Evolutionary conservation across 2,797 vertebrate species (phyloP).

Genomic region (Phoeniculus purpureus): DNA sequence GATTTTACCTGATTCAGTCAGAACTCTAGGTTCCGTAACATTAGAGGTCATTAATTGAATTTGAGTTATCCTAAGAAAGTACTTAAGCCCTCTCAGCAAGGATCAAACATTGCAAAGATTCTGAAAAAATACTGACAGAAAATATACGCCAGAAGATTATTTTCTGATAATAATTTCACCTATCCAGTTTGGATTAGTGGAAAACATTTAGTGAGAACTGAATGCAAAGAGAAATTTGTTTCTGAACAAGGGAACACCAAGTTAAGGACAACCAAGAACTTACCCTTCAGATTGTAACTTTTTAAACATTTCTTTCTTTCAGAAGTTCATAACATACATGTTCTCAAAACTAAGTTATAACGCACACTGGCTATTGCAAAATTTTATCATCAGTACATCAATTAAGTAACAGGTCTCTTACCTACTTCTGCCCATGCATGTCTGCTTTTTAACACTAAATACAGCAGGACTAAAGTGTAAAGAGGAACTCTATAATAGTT

Average conservation of each 20-base stretch:
- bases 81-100: background rate
- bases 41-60: background rate
- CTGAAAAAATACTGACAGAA: background rate
- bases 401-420: background rate
- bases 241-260: background rate
- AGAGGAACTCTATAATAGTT: background rate
- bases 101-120: background rate
- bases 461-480: background rate
- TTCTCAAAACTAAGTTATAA: too few species aligned
- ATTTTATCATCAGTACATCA: background rate
- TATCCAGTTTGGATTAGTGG: background rate
- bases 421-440: background rate
- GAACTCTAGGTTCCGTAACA: background rate
- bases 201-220: background rate
- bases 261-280: background rate
- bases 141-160: background rate
- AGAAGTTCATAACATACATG: background rate
- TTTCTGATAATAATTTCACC: background rate
- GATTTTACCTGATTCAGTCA: background rate
- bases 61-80: background rate
- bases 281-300: background rate
- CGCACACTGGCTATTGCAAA: background rate
- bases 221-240: background rate
- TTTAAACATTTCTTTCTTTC: background rate
- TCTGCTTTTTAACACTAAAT: background rate